phyloP scores from a whole-genome alignment of 2,888 invertebrate species.

The Idaea dimidiata region DNA sequence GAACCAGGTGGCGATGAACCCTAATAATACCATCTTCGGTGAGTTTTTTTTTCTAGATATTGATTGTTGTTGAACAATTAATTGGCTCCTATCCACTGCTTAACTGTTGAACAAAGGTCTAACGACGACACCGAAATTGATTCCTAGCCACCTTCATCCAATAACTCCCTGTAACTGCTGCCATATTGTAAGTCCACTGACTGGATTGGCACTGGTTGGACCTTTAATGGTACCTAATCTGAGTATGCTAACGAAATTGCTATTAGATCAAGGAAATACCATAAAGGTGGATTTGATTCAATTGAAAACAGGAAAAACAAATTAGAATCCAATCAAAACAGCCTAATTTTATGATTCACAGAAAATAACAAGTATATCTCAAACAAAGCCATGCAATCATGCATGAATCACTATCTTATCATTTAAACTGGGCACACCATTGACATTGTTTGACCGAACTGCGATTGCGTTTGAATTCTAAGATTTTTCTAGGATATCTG shows the following conservation, averaged over 20 bases:
- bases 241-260: no score
- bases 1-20: conserved; percentile 93
- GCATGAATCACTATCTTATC: conserved; percentile 1
- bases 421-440: neutral
- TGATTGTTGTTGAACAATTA: no score
- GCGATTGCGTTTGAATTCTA: neutral
- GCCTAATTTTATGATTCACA: neutral
- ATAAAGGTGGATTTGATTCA: neutral
- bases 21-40: conserved; percentile 93
- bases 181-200: no score
- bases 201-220: no score
- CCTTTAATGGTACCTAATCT: no score
- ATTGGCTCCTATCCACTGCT: no score
- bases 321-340: neutral
- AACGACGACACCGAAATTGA: no score
- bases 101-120: no score
- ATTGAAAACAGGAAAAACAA: neutral
- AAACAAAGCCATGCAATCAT: neutral
- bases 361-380: neutral
- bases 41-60: conserved; percentile 43
- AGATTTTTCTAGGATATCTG: no score
- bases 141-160: no score
- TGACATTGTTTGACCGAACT: neutral
- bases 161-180: no score
- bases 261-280: no score